phyloP scores from a whole-genome alignment of 2,113 vertebrate species.

The Aplodontia rufa region DNA sequence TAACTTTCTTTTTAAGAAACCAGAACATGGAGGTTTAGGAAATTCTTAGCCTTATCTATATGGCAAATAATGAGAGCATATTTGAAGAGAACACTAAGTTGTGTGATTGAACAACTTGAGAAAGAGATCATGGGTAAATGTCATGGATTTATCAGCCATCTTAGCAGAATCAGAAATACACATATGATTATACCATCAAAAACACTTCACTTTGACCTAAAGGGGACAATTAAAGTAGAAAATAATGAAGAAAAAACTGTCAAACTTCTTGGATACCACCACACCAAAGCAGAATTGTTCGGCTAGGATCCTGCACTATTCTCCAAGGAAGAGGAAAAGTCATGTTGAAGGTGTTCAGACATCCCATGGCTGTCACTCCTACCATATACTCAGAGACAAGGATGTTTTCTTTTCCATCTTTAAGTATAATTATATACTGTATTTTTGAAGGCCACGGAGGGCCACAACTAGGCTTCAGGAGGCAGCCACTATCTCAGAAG shows the following conservation, averaged over 20 bases:
- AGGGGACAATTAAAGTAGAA: background rate
- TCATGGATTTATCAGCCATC: background rate
- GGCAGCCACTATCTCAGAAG: too few species aligned
- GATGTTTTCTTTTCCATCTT: background rate
- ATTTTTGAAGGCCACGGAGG: background rate
- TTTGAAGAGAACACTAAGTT: background rate
- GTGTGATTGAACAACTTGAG: background rate
- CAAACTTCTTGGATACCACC: background rate
- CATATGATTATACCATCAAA: background rate
- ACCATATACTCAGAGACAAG: background rate
- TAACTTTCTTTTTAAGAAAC: background rate
- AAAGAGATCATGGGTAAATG: background rate
- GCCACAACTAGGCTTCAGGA: background rate
- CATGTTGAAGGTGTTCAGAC: background rate
- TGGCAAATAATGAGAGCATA: background rate
- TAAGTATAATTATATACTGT: background rate
- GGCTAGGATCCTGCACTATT: background rate
- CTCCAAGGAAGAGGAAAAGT: background rate
- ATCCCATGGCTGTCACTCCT: background rate
- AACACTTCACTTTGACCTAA: background rate
- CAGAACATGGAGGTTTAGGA: background rate
- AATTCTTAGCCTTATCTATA: background rate
- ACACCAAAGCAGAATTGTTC: background rate
- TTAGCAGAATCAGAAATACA: background rate
- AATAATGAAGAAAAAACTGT: background rate